Base-by-base conservation (phyloP, 1,140 invertebrate genomes). In the Danaus melanippus region DNA sequence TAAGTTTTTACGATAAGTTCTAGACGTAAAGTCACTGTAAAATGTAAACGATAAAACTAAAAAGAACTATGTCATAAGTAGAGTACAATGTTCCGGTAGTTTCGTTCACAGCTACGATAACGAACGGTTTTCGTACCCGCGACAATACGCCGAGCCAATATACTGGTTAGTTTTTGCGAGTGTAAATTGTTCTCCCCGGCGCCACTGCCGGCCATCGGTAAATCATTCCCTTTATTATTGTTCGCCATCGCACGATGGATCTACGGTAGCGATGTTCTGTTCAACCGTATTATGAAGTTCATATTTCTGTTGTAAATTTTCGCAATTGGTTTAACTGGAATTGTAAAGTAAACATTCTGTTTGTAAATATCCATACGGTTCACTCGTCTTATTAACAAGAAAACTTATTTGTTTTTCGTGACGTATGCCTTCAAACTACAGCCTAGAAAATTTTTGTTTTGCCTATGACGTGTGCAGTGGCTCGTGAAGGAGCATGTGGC, bases 401-500 rank as follows among this genome's bases (percentile, higher is more conserved):
- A 15, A 15, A 15, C 15, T 1, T 15, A 15, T 15, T 15, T 15
- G 15, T 15, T 15, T 15, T 15, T 15, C 1, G 15, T 15, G 15
- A 1, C 1, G 15, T 15, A 15, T 12, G 9, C 2, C 48, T 15
- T 41, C 12, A 50, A 40, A 8, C 12, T 10, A 8, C 12, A 41
- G 9, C 32, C 10, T 46, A 39, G 40, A 7, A 5, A 32, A 32
- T 32, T 32, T 32, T 32, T 32, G 5, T 32, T 32, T 1, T 5
- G 6, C 6, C 21, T 32, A 5, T 32, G 21, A 32, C 21, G 21
- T 32, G 66, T 64, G 69, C 76, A 72, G 62, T 65, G 77, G 60
- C 63, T 69, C 79, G 74, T 81, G 66, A 78, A 79, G 74, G 69
- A 77, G 72, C 74, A 79, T 79, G 81, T 81, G 66, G 66, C 78